phyloP scores from a whole-genome alignment of 64 coral and sea anemone species.

The Acropora tenuis region DNA sequence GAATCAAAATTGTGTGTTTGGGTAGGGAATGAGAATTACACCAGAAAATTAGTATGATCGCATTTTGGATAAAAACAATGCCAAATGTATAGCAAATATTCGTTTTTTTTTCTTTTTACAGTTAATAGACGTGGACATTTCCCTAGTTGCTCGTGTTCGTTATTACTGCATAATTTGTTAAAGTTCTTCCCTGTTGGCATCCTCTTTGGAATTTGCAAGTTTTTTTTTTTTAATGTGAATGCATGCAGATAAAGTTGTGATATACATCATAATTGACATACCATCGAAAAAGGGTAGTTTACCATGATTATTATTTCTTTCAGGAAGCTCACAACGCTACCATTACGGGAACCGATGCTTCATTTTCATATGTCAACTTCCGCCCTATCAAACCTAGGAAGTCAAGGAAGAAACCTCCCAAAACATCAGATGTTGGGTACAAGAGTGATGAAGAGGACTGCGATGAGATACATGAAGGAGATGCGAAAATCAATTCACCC shows the following conservation, averaged over 20 bases:
- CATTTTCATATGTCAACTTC: neutral
- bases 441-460: neutral
- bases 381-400: slow-evolving; percentile 13
- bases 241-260: neutral
- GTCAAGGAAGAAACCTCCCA: neutral
- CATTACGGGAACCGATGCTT: neutral
- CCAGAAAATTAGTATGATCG: no score
- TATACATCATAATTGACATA: neutral
- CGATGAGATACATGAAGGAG: neutral
- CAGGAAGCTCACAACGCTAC: neutral
- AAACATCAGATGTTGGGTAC: neutral
- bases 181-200: neutral
- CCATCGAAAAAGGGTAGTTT: neutral
- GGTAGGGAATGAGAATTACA: no score
- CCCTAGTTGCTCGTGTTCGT: neutral
- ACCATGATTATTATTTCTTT: neutral
- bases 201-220: neutral
- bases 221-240: neutral
- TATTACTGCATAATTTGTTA: neutral
- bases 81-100: neutral
- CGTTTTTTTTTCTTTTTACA: neutral
- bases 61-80: no score
- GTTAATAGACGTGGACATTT: neutral
- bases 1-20: no score
- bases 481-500: no score